Conservation (phyloP, 53 echinoderm and acorn worm species). For the Apostichopus leukothele region DNA sequence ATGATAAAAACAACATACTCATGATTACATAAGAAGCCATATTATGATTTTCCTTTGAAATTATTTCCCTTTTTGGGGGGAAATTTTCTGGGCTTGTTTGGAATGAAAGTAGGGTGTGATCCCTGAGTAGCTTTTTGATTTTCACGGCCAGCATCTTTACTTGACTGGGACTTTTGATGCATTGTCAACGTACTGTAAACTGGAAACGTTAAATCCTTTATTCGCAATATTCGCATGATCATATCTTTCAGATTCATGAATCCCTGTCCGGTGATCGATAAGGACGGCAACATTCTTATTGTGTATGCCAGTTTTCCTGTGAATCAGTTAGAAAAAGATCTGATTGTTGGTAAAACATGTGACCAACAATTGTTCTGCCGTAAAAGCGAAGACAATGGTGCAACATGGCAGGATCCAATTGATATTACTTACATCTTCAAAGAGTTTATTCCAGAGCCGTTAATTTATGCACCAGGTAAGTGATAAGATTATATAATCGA, state of each 20-base stretch:
- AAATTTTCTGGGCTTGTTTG: too few species aligned
- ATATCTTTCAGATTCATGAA: constrained; percentile 74
- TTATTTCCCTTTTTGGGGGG: too few species aligned
- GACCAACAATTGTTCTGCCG: constrained; percentile 70
- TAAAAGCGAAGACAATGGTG: constrained; percentile 75
- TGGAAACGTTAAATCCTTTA: too few species aligned
- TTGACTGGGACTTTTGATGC: too few species aligned
- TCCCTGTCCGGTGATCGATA: constrained; percentile 81
- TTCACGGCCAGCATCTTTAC: too few species aligned
- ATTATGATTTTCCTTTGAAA: too few species aligned
- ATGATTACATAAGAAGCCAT: too few species aligned
- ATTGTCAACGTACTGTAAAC: too few species aligned
- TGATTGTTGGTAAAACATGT: constrained; percentile 63
- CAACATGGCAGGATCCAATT: constrained; percentile 64
- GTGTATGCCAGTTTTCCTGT: constrained; percentile 73
- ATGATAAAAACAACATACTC: too few species aligned
- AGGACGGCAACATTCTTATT: constrained; percentile 67
- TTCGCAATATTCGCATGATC: background rate
- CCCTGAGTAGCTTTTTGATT: too few species aligned
- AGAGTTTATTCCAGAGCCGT: constrained; percentile 62
- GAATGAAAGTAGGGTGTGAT: too few species aligned
- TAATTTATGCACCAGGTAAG: constrained; percentile 87
- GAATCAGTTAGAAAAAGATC: constrained; percentile 66
- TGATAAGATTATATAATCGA: too few species aligned
- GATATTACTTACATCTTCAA: constrained; percentile 78